Conservation (phyloP, 2,113 vertebrate species). For the Pipa parva region DNA sequence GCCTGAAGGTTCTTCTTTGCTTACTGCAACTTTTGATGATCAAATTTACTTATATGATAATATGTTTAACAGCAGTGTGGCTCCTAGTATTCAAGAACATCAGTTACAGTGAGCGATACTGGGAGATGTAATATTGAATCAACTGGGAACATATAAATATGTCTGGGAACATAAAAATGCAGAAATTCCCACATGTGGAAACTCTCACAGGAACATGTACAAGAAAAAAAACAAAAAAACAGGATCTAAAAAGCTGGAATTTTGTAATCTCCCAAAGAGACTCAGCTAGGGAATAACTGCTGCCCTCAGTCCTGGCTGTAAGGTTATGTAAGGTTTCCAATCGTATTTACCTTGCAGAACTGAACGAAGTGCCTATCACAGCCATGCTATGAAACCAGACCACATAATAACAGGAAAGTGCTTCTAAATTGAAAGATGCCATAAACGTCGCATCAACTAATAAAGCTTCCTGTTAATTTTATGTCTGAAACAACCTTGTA, state of each 20-base stretch:
- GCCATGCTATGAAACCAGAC: conserved; percentile 26
- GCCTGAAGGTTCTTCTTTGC: too few species aligned
- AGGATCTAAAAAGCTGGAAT: neutral
- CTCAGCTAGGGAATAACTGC: neutral
- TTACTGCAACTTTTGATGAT: too few species aligned
- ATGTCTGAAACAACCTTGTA: conserved; percentile 34
- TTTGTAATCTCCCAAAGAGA: neutral
- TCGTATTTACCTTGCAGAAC: neutral
- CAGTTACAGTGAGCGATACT: neutral
- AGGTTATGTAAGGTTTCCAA: conserved; percentile 14
- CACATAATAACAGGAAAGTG: conserved; percentile 38
- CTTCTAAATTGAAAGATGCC: conserved; percentile 42
- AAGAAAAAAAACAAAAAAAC: too few species aligned
- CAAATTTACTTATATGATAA: too few species aligned
- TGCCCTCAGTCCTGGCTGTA: neutral
- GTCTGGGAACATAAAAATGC: too few species aligned
- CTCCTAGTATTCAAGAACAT: neutral
- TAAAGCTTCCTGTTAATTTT: conserved; percentile 43
- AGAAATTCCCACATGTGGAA: too few species aligned
- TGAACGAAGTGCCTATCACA: conserved; percentile 11
- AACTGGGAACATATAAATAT: too few species aligned
- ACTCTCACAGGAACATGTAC: neutral
- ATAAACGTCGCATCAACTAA: conserved; percentile 39
- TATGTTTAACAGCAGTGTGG: neutral
- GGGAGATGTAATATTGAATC: neutral